Evolutionary conservation across 2,113 vertebrate genomes (phyloP).

Genomic region (Stictonetta naevosa): DNA sequence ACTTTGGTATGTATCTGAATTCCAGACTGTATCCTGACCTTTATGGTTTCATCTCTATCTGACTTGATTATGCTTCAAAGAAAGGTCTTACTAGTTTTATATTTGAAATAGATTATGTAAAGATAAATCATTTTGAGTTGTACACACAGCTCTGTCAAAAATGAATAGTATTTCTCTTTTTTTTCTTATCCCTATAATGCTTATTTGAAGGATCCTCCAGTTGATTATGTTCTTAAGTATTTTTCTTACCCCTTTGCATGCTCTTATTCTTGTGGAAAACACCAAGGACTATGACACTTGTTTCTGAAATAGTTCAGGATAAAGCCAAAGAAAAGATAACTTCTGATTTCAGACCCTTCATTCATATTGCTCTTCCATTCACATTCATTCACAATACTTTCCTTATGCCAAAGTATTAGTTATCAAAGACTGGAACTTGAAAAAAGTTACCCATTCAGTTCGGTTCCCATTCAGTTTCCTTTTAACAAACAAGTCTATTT

Average conservation of each 20-base stretch:
- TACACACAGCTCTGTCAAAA: conserved; percentile 7
- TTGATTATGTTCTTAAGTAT: neutral
- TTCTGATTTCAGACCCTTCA: neutral
- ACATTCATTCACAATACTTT: neutral
- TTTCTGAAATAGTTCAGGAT: conserved; percentile 1
- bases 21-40: conserved; percentile 23
- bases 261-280: neutral
- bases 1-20: conserved; percentile 24
- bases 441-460: neutral
- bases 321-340: neutral
- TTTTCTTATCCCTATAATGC: neutral
- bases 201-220: neutral
- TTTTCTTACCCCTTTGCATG: neutral
- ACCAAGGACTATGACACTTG: neutral
- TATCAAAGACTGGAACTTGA: neutral
- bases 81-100: conserved; percentile 30
- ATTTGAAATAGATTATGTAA: conserved; percentile 48
- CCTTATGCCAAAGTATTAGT: neutral
- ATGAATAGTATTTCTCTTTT: neutral
- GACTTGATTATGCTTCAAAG: conserved; percentile 30
- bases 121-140: conserved; percentile 5
- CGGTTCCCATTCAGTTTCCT: neutral
- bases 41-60: conserved; percentile 34
- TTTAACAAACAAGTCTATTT: neutral
- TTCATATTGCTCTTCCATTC: neutral